Percentiles rank a stretch among this genome's conserved stretches.
These are phyloP conservation scores for Malurus cyaneus DNA, from an alignment of 2,113 vertebrate species.

Conservation along the genomic window DNA sequence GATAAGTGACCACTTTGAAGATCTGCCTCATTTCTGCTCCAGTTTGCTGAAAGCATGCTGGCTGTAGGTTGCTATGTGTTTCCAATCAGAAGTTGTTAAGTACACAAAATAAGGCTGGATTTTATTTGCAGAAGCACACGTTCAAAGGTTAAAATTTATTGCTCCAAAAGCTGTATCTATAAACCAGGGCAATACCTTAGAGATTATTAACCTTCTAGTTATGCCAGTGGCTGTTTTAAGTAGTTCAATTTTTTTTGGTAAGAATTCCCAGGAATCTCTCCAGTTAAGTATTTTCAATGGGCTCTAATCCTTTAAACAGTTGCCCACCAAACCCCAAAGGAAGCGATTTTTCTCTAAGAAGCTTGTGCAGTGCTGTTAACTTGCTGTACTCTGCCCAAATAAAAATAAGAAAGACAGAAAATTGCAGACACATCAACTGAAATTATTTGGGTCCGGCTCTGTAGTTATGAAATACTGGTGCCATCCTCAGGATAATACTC, in stretches of 20 bases:
- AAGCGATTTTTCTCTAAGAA: neutral
- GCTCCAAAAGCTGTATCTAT: constrained; percentile 64
- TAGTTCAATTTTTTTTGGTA: neutral
- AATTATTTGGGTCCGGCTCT: neutral
- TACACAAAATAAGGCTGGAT: constrained; percentile 67
- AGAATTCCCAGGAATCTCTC: neutral
- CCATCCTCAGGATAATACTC: neutral
- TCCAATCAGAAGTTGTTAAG: constrained; percentile 65
- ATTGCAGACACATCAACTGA: neutral
- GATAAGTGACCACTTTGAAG: constrained; percentile 71
- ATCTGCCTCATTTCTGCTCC: constrained; percentile 44
- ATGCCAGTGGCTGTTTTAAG: constrained; percentile 16
- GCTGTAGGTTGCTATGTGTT: constrained; percentile 61
- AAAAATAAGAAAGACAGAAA: neutral
- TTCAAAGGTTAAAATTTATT: constrained; percentile 70
- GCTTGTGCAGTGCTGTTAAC: neutral
- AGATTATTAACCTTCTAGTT: constrained; percentile 63
- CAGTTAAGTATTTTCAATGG: neutral
- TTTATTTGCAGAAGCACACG: constrained; percentile 65
- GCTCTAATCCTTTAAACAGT: constrained; percentile 2
- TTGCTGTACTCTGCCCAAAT: neutral
- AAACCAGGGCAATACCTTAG: constrained; percentile 47
- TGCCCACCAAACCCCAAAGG: neutral
- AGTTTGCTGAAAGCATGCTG: constrained; percentile 54
- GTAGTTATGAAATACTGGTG: neutral